phyloP scores from a whole-genome alignment of 2,797 vertebrate genomes.

The Platalea minor region DNA sequence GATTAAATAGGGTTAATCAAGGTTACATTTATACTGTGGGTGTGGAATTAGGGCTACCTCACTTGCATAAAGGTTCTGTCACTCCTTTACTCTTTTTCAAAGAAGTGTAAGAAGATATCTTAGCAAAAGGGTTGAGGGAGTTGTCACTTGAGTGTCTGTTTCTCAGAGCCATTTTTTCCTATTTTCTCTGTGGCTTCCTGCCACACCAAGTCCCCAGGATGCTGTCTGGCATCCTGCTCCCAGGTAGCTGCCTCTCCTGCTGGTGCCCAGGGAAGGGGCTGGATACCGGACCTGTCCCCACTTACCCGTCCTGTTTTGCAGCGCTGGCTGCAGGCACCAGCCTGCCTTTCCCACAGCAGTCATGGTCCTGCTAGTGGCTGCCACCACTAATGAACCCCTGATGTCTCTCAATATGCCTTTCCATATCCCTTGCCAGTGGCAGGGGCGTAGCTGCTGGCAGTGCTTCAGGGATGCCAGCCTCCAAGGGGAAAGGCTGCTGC shows the following conservation, averaged over 20 bases:
- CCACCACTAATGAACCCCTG: neutral
- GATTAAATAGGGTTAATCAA: neutral
- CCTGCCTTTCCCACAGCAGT: neutral
- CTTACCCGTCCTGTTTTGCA: fast-evolving
- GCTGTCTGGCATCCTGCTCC: neutral
- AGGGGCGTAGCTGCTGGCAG: neutral
- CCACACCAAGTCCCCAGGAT: too few relatives aligned
- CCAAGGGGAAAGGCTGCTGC: neutral
- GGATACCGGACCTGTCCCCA: fast-evolving
- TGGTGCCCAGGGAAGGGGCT: neutral
- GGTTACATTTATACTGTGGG: neutral
- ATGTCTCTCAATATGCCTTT: neutral
- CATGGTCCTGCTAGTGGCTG: neutral
- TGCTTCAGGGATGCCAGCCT: neutral
- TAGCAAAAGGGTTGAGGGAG: neutral
- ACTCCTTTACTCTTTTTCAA: neutral
- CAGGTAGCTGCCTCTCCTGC: neutral
- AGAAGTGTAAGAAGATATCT: neutral
- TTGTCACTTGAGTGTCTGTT: neutral
- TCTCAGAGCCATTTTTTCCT: neutral
- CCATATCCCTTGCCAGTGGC: neutral
- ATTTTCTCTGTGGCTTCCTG: neutral
- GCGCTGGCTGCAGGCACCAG: neutral
- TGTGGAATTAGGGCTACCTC: neutral
- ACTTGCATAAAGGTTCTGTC: neutral